Conservation (phyloP, 2,888 invertebrate genomes). For the Physocephala rufipes region DNA sequence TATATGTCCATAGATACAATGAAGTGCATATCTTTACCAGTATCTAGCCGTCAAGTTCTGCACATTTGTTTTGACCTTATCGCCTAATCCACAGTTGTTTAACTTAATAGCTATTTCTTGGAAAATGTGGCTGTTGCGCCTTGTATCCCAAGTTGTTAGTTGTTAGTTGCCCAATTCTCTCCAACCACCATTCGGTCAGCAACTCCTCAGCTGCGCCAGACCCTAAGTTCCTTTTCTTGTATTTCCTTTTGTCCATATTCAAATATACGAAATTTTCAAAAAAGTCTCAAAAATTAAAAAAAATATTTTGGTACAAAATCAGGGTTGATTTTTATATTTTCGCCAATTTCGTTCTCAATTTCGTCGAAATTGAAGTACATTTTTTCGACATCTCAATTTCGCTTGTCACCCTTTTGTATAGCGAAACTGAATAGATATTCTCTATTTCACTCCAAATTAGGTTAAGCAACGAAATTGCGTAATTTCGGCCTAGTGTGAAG, state of each 20-base stretch:
- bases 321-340: not conserved
- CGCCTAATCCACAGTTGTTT: not conserved
- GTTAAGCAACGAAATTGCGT: too few species aligned
- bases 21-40: not conserved
- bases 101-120: not conserved
- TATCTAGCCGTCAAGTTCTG: not conserved
- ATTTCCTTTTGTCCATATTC: not conserved
- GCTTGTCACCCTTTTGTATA: not conserved
- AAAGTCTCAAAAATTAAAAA: not conserved
- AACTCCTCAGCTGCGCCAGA: not conserved
- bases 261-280: not conserved
- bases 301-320: not conserved
- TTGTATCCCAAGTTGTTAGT: not conserved
- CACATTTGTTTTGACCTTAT: not conserved
- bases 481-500: not conserved
- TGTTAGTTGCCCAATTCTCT: not conserved
- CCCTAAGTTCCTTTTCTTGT: not conserved
- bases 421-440: not conserved
- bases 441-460: not conserved
- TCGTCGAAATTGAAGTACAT: not conserved
- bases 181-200: not conserved
- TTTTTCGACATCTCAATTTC: not conserved
- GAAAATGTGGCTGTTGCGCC: not conserved
- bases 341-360: too few species aligned
- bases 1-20: not conserved